A percentile compares a stretch with the other conserved stretches of the same genome.
These are phyloP conservation scores for Pollenia griseotomentosa DNA, from an alignment of 2,888 invertebrate genomes.

Conservation along the genomic window DNA sequence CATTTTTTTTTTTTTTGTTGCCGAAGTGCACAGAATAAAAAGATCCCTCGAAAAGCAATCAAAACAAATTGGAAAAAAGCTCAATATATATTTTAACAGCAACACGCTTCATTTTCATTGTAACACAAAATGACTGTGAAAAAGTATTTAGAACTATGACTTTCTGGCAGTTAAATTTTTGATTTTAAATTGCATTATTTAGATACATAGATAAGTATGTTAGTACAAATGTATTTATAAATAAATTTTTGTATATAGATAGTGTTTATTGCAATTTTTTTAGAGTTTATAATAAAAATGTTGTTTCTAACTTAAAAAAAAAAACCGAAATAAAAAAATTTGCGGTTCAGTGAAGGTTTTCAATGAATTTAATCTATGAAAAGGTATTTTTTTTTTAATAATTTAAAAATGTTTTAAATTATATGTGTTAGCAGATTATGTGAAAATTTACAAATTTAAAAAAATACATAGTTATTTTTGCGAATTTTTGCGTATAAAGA, in stretches of 20 bases:
- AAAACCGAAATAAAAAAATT: constrained; percentile 2
- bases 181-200: constrained; percentile 10
- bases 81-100: background rate
- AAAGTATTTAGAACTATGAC: constrained; percentile 47
- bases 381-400: constrained; percentile 15
- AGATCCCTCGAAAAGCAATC: constrained; percentile 37
- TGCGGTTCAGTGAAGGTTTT: constrained; percentile 53
- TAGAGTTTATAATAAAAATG: constrained; percentile 4
- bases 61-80: background rate
- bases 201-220: background rate
- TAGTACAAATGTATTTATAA: background rate
- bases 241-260: background rate
- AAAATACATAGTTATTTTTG: too few species aligned
- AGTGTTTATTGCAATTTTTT: background rate
- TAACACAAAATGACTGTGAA: constrained; percentile 30
- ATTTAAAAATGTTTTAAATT: constrained; percentile 19
- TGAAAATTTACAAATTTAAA: background rate
- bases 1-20: background rate
- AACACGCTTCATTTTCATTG: constrained; percentile 2
- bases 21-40: constrained; percentile 27
- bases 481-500: too few species aligned
- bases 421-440: background rate
- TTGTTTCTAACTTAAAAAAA: constrained; percentile 24
- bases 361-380: constrained; percentile 26
- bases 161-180: constrained; percentile 30